These are phyloP conservation scores for Malurus elegans DNA, from an alignment of 2,113 vertebrate genomes.

Conservation along the genomic window DNA sequence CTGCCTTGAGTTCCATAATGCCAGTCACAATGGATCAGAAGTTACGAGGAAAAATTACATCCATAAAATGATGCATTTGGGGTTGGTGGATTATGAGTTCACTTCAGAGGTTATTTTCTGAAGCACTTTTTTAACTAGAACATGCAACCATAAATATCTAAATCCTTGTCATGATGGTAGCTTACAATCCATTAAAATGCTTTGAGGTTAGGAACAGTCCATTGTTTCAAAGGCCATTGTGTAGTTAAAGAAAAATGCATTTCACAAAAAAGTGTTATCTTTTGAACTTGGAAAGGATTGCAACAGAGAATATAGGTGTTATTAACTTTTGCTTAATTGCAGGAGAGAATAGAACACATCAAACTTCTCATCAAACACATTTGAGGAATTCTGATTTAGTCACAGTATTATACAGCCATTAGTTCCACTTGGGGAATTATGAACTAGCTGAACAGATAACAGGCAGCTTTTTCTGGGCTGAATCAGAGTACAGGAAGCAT, in stretches of 20 bases:
- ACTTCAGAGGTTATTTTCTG: background rate
- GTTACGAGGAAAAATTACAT: background rate
- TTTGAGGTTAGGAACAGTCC: background rate
- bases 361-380: background rate
- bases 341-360: background rate
- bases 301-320: background rate
- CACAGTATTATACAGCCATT: background rate
- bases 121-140: background rate
- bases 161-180: background rate
- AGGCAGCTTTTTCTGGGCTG: background rate
- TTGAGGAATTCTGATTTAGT: background rate
- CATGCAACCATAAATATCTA: background rate
- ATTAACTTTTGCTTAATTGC: background rate
- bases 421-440: background rate
- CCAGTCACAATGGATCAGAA: background rate
- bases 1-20: background rate
- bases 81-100: background rate
- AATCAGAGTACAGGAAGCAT: background rate
- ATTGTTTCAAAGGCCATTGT: background rate
- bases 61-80: background rate
- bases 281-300: background rate
- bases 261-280: background rate
- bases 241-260: background rate
- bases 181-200: background rate
- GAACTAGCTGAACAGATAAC: background rate